Evolutionary conservation across 2,113 vertebrate genomes (phyloP).

Genomic region (Mionectes macconnelli): DNA sequence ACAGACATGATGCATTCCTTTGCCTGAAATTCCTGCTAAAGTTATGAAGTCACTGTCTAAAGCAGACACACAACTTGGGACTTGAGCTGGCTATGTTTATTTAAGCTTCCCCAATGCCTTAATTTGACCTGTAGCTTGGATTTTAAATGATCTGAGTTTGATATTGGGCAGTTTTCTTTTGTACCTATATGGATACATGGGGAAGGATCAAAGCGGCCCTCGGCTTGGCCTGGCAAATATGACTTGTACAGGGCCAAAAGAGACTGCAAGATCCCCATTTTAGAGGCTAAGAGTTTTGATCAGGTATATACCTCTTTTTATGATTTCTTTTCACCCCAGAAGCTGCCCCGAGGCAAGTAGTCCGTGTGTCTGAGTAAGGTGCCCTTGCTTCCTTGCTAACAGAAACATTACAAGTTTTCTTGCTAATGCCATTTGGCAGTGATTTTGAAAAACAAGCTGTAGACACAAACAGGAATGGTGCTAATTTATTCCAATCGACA

Average conservation of each 20-base stretch:
- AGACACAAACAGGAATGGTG: background rate
- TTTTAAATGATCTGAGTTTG: background rate
- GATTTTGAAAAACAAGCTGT: background rate
- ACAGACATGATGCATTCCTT: background rate
- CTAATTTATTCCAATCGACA: background rate
- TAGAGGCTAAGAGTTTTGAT: background rate
- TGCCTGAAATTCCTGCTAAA: background rate
- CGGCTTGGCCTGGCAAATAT: background rate
- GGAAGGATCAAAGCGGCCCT: background rate
- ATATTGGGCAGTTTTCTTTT: background rate
- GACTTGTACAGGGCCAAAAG: background rate
- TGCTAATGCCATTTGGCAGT: background rate
- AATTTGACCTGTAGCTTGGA: background rate
- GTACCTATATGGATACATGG: fast-evolving
- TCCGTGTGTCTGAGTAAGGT: background rate
- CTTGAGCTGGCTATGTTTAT: background rate
- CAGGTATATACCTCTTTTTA: background rate
- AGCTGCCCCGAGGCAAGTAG: background rate
- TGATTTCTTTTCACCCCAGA: background rate
- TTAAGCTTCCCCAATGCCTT: background rate
- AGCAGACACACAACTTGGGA: background rate
- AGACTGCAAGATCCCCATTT: background rate
- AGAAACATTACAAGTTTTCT: background rate
- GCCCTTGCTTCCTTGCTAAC: background rate
- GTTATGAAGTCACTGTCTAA: background rate